Evolutionary conservation across 2,888 invertebrate genomes (phyloP), one percentile per base, ranked within the genome.

Genomic region (Caenorhabditis afra): DNA sequence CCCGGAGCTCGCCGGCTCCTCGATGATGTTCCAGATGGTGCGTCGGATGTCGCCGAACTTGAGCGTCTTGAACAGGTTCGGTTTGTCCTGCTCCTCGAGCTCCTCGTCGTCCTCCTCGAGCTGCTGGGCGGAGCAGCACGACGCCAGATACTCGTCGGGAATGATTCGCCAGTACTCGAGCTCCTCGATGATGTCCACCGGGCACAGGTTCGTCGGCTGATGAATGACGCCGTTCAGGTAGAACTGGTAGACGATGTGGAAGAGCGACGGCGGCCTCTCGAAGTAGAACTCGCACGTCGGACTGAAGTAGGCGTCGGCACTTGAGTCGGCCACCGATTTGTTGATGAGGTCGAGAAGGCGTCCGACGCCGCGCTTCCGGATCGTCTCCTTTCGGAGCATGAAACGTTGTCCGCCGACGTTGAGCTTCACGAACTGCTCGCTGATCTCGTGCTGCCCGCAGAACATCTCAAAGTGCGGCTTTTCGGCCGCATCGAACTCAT

Each of bases 181-280:
- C 79, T 92, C 92, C 57, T 91, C 91, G 11, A 91, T 82, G 67
- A 92, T 91, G 35, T 91, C 91, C 67, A 91, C 91, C 18, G 91
- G 88, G 29, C 91, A 91, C 12, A 91, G 90, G 70, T 91, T 91
- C 1, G 91, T 88, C 0, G 91, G 91, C 53, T 91, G 88, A 67
- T 91, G 90, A 44, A 88, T 88, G 3, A 73, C 71, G 47, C 86
- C 91, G 4, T 82, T 82, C 39, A 85, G 68, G 59, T 87, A 89
- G 68, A 86, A 87, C 52, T 89, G 87, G 66, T 85, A 87, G 22
- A 89, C 81, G 47, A 87, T 81, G 71, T 87, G 85, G 67, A 89
- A 89, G 3, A 87, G 65, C 2, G 77, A 70, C 4, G 88, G 84
- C 1, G 88, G 79, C 47, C 89, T 64, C 65, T 89, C 88, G 77